A percentile compares a stretch with the other conserved stretches of the same genome.
Conservation (phyloP, 2,888 invertebrate species). For the Andrena camellia region DNA sequence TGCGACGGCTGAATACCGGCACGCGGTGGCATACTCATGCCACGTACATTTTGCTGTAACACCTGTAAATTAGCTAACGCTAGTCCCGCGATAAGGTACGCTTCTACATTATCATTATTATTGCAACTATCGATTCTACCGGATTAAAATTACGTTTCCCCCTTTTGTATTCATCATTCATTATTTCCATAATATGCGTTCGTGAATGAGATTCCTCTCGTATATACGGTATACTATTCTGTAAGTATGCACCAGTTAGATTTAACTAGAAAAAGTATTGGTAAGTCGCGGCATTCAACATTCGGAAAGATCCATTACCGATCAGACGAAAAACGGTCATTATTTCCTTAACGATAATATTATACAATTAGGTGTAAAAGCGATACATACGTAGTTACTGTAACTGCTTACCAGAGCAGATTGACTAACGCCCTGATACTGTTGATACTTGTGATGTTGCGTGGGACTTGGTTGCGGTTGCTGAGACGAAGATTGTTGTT, state of each 20-base stretch:
- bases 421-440: slow-evolving; percentile 86
- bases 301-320: no score
- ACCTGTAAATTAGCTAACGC: slow-evolving; percentile 65
- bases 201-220: background rate
- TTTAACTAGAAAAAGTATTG: no score
- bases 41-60: slow-evolving; percentile 83
- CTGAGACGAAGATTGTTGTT: slow-evolving; percentile 85
- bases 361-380: slow-evolving; percentile 68
- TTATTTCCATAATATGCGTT: background rate
- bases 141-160: background rate
- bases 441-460: slow-evolving; percentile 86
- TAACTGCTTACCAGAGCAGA: slow-evolving; percentile 84
- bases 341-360: no score
- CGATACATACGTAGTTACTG: slow-evolving; percentile 84
- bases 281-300: no score
- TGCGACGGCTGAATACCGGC: slow-evolving; percentile 83
- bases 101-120: background rate
- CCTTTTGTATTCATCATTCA: background rate
- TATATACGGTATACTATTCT: background rate
- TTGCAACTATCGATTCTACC: background rate
- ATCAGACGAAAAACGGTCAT: no score
- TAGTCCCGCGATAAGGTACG: background rate
- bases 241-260: background rate
- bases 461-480: slow-evolving; percentile 87
- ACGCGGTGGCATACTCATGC: slow-evolving; percentile 83